A percentile compares a stretch with the other conserved stretches of the same genome.
These are phyloP conservation scores for Cerceris rybyensis DNA, from an alignment of 2,888 invertebrate genomes.

Conservation along the genomic window DNA sequence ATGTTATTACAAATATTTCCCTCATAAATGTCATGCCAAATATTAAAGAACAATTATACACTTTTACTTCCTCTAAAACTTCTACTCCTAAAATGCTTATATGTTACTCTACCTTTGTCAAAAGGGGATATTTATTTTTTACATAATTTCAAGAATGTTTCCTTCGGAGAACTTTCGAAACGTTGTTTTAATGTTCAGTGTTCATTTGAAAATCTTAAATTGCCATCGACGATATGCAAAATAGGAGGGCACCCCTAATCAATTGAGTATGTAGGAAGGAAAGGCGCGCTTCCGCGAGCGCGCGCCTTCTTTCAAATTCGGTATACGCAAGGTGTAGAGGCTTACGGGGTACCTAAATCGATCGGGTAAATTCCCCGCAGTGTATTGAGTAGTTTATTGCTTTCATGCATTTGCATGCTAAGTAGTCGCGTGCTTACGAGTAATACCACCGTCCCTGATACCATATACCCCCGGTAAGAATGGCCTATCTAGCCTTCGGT, in stretches of 20 bases:
- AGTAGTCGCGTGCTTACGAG: conserved; percentile 81
- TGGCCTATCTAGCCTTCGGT: conserved; percentile 80
- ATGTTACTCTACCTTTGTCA: no score
- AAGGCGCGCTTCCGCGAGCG: conserved; percentile 36
- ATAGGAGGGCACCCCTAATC: conserved; percentile 46
- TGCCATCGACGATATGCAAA: neutral
- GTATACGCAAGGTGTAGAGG: conserved; percentile 60
- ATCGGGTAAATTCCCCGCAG: conserved; percentile 79
- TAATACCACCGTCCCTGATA: conserved; percentile 81
- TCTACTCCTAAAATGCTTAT: no score
- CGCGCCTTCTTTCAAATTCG: conserved; percentile 72
- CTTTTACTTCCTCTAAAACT: no score
- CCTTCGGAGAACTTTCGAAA: no score
- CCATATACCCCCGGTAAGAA: conserved; percentile 76
- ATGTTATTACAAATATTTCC: no score
- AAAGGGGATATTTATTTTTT: no score
- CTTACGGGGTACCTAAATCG: conserved; percentile 72
- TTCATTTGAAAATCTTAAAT: neutral
- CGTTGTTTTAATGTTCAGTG: no score
- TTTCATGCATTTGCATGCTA: conserved; percentile 82
- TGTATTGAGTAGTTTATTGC: conserved; percentile 82
- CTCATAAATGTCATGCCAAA: no score
- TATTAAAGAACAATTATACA: no score
- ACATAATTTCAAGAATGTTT: no score
- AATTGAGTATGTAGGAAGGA: conserved; percentile 21